phyloP scores from a whole-genome alignment of 2,888 invertebrate species.

The Rhabditoides inermis region DNA sequence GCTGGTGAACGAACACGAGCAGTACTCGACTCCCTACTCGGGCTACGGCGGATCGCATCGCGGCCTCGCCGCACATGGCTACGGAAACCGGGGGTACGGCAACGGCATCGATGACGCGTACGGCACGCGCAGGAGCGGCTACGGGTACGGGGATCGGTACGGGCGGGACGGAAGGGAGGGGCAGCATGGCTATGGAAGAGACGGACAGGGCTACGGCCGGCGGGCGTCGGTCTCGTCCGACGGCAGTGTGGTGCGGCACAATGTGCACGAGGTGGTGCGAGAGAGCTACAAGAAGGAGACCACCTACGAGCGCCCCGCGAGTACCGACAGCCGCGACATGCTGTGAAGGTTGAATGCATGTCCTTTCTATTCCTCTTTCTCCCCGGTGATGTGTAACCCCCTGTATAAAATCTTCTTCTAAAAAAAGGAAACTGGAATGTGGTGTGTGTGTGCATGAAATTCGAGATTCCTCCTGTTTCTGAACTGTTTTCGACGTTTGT shows the following conservation, averaged over 20 bases:
- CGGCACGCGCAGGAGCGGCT: slow-evolving; percentile 8
- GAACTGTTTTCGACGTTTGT: not conserved
- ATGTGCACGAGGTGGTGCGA: slow-evolving; percentile 46
- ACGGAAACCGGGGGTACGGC: slow-evolving; percentile 33
- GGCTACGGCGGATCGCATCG: slow-evolving; percentile 16
- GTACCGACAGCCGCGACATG: slow-evolving; percentile 30
- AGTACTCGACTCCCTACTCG: slow-evolving; percentile 32
- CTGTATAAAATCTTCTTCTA: too few relatives aligned
- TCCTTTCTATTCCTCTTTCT: not conserved
- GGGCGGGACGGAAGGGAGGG: too few relatives aligned
- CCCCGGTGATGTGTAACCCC: too few relatives aligned
- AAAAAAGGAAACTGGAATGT: too few relatives aligned
- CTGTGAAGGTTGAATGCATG: slow-evolving; percentile 14
- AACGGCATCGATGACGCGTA: slow-evolving; percentile 3
- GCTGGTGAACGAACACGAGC: slow-evolving; percentile 18
- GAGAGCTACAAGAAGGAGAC: slow-evolving; percentile 49
- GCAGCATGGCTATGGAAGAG: too few relatives aligned
- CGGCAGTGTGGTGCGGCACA: slow-evolving; percentile 25
- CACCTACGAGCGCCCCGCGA: slow-evolving; percentile 35
- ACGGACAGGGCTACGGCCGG: slow-evolving; percentile 4
- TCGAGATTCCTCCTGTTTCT: not conserved
- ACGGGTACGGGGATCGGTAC: slow-evolving; percentile 10
- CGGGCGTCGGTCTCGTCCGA: slow-evolving; percentile 15
- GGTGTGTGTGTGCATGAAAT: too few relatives aligned
- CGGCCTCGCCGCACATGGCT: slow-evolving; percentile 13